Conservation (phyloP, 2,888 invertebrate genomes). For the Melipona beecheii region DNA sequence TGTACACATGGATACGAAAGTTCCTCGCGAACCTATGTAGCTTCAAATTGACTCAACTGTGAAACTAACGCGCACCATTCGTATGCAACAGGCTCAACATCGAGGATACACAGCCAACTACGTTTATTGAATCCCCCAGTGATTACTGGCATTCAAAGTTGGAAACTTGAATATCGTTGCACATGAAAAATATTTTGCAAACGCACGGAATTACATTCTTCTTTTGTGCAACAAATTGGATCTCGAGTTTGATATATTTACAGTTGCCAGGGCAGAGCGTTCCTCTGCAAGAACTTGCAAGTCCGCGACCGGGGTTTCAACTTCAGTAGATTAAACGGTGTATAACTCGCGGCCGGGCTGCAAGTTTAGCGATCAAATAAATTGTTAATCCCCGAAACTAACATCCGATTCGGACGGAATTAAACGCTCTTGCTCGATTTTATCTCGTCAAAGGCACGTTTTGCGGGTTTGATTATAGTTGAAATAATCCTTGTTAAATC, state of each 20-base stretch:
- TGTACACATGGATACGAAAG: not conserved
- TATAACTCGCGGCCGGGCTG: not conserved
- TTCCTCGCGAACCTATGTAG: not conserved
- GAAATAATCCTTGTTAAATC: conserved; percentile 43
- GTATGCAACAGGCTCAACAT: conserved; percentile 3
- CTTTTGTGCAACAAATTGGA: not conserved
- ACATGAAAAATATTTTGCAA: not conserved
- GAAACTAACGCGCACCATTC: not conserved
- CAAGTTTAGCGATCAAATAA: conserved; percentile 46
- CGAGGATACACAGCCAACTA: not conserved
- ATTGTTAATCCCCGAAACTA: conserved; percentile 41
- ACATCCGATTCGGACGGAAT: conserved; percentile 31
- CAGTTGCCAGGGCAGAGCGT: not conserved
- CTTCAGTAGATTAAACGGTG: not conserved
- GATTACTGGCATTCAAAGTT: not conserved
- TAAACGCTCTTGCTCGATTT: conserved; percentile 25
- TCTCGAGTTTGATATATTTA: not conserved
- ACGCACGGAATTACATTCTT: not conserved
- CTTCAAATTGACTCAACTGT: not conserved
- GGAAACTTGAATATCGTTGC: not conserved
- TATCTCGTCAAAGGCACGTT: conserved; percentile 17
- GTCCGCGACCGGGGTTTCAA: not conserved
- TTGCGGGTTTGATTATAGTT: conserved; percentile 47
- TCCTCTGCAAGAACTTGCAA: not conserved
- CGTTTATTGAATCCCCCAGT: not conserved